Base-by-base conservation (phyloP, 2,797 vertebrate genomes). In the Neolamprologus multifasciatus region DNA sequence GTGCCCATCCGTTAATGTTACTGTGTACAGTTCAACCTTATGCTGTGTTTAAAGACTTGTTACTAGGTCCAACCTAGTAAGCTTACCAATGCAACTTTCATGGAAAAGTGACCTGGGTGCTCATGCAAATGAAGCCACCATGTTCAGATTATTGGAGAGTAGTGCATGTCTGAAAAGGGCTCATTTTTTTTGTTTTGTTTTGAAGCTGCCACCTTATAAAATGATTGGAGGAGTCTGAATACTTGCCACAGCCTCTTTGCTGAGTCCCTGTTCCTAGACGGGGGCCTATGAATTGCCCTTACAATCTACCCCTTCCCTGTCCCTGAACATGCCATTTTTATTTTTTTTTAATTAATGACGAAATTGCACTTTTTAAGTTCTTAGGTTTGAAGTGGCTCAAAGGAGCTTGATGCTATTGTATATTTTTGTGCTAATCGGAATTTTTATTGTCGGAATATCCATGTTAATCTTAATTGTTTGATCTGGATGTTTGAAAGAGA, bases 351-450 rank as follows among this genome's bases (percentile, higher is more conserved):
- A 95, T 95, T 95, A 95, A 96, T 96, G 95, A 96, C 95, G 91
- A 95, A 95, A 95, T 96, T 96, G 96, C 96, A 96, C 96, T 97
- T 96, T 96, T 97, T 96, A 95, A 96, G 95, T 96, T 96, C 94
- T 97, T 96, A 95, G 96, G 95, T 97, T 97, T 97, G 97, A 97
- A 97, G 96, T 97, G 97, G 97, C 97, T 97, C 96, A 95, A 96
- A 96, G 86, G 96, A 97, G 97, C 97, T 97, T 97, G 96, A 97
- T 97, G 95, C 96, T 97, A 95, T 96, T 97, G 96, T 97, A 97
- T 97, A 97, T 96, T 96, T 97, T 97, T 97, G 95, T 97, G 96
- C 95, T 97, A 95, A 97, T 96, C 91, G 94, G 95, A 96, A 96
- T 96, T 96, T 95, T 96, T 96, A 95, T 95, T 96, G 96, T 97